phyloP scores from a whole-genome alignment of 1,140 invertebrate genomes.

The Drosophila repleta region DNA sequence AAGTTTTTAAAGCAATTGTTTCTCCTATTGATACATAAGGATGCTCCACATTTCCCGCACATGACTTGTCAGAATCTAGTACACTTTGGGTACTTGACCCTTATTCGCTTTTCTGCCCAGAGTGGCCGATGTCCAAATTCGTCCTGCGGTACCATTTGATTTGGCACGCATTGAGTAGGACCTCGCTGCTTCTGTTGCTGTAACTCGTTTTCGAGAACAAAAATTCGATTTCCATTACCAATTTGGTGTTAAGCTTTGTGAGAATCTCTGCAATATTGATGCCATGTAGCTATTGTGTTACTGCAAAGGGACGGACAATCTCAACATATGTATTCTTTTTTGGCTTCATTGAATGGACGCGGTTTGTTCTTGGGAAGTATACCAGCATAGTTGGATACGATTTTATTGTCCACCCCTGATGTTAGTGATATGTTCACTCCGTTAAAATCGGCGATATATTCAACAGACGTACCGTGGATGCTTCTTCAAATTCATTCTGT shows the following conservation, averaged over 20 bases:
- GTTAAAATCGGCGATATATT: too few species aligned
- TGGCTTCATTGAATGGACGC: too few species aligned
- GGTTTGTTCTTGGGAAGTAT: too few species aligned
- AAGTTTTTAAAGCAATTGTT: constrained; percentile 23
- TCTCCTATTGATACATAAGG: constrained; percentile 18
- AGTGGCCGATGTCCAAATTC: constrained; percentile 14
- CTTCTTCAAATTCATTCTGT: too few species aligned
- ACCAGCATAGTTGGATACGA: too few species aligned
- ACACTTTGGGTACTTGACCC: constrained; percentile 20
- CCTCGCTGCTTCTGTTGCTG: constrained; percentile 7
- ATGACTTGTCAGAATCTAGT: constrained; percentile 18
- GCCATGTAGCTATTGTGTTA: too few species aligned
- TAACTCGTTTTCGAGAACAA: constrained; percentile 3
- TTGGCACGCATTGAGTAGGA: constrained; percentile 5
- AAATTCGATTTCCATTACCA: constrained; percentile 6
- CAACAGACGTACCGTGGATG: too few species aligned
- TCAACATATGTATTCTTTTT: too few species aligned
- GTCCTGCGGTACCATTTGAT: constrained; percentile 15
- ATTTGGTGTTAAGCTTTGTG: not conserved
- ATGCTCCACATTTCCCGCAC: constrained; percentile 18
- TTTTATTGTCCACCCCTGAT: too few species aligned
- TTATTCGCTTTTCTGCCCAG: constrained; percentile 22
- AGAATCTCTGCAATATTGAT: constrained; percentile 14
- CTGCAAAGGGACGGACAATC: too few species aligned
- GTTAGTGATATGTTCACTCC: too few species aligned